These are phyloP conservation scores for Apoderus coryli DNA, from an alignment of 2,888 invertebrate species.

Conservation along the genomic window DNA sequence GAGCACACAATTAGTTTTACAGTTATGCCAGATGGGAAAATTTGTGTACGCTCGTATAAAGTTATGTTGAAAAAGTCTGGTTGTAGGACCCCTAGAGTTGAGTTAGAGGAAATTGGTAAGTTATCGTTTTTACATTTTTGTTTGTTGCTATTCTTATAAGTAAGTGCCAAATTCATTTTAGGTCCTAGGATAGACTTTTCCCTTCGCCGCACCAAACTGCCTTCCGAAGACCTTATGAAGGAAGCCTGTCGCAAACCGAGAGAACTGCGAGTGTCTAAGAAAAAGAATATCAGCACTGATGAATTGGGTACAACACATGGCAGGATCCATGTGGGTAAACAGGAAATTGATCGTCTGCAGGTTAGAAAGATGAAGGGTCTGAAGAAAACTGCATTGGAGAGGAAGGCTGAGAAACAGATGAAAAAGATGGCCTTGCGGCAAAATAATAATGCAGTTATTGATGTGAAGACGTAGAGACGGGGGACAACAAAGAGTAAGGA, in stretches of 20 bases:
- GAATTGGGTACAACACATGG: conserved; percentile 80
- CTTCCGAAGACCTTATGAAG: conserved; percentile 79
- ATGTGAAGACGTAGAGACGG: too few species aligned
- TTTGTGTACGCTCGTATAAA: conserved; percentile 67
- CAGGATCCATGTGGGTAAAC: conserved; percentile 84
- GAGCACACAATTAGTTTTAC: conserved; percentile 90
- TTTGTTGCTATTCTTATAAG: conserved; percentile 4
- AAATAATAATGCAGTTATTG: too few species aligned
- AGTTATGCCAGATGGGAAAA: conserved; percentile 57
- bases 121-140: conserved; percentile 7
- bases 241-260: conserved; percentile 68
- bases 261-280: conserved; percentile 61
- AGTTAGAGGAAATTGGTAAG: conserved; percentile 77
- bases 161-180: conserved; percentile 27
- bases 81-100: conserved; percentile 72
- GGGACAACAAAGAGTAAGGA: too few species aligned
- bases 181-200: conserved; percentile 83
- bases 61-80: conserved; percentile 84
- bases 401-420: conserved; percentile 39
- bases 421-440: conserved; percentile 16
- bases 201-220: conserved; percentile 73
- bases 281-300: conserved; percentile 84
- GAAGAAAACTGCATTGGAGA: conserved; percentile 57
- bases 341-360: conserved; percentile 71
- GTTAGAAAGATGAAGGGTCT: conserved; percentile 85